These are phyloP conservation scores for Chlorops oryzae DNA, from an alignment of 1,140 invertebrate genomes.

Conservation along the genomic window DNA sequence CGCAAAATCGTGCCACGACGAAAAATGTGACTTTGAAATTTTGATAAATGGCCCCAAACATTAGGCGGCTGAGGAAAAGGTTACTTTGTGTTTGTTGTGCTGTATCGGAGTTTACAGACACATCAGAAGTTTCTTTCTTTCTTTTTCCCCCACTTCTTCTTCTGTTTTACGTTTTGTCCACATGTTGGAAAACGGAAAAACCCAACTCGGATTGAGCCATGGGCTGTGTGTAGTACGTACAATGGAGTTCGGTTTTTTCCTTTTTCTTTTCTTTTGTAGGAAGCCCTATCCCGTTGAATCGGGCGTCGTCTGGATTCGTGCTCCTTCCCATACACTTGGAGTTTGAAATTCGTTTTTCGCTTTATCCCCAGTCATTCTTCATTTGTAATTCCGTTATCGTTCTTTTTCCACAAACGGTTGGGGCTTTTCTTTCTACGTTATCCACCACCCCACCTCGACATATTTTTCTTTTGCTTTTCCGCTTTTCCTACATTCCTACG, in stretches of 20 bases:
- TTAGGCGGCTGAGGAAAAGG: slow-evolving; percentile 1
- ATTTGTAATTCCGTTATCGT: slow-evolving; percentile 14
- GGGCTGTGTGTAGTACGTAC: too few species aligned
- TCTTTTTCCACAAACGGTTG: neutral
- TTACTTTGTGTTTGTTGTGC: too few species aligned
- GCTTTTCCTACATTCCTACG: neutral
- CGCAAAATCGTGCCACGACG: slow-evolving; percentile 7
- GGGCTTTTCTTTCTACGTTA: neutral
- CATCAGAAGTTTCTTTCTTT: neutral
- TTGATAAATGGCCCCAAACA: slow-evolving; percentile 14
- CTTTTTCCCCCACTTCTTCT: neutral
- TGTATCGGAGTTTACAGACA: too few species aligned
- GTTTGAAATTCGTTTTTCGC: too few species aligned
- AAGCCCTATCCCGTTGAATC: too few species aligned
- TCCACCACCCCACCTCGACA: neutral
- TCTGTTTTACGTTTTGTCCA: too few species aligned
- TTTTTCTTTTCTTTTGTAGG: too few species aligned
- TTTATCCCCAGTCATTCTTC: slow-evolving; percentile 8
- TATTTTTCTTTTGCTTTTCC: neutral
- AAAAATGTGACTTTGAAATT: slow-evolving; percentile 15
- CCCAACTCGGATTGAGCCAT: too few species aligned
- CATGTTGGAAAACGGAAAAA: too few species aligned
- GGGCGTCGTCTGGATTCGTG: too few species aligned
- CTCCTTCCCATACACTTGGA: too few species aligned
- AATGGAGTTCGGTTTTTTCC: too few species aligned